Evolutionary conservation across 2,113 vertebrate genomes (phyloP), one percentile per base, ranked within the genome.

Genomic region (Epinephelus lanceolatus): DNA sequence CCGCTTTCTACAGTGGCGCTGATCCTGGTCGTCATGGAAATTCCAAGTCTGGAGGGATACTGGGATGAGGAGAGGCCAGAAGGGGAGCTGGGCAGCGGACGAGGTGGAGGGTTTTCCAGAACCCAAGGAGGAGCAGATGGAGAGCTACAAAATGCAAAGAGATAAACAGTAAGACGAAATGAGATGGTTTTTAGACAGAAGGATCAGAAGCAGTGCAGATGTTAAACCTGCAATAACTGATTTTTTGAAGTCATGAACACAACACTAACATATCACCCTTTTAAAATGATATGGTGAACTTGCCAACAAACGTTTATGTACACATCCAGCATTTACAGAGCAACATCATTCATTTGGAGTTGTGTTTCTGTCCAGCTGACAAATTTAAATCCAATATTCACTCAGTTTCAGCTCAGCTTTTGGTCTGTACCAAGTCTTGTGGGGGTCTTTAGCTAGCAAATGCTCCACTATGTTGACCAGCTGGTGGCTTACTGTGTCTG

Each of bases 1-100:
- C 96, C 96, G 2, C 95, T 95, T 27, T 96, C 96, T 67, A 96
- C 95, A 0, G 95, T 96, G 71, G 96, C 96, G 3, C 96, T 95
- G 81, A 97, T 97, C 84, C 96, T 95, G 85, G 91, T 96, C 0
- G 95, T 96, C 94, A 96, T 92, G 66, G 94, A 96, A 57, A 96
- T 92, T 71, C 94, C 95, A 53, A 94, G 94, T 49, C 95, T 91
- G 18, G 94, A 94, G 42, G 90, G 90, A 42, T 95, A 94, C 0
- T 63, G 91, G 0, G 77, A 82, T 1, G 94, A 94, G 75, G 94
- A 86, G 18, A 93, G 90, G 12, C 86, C 93, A 17, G 92, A 78
- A 0, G 93, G 88, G 53, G 94, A 94, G 86, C 93, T 86, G 1
- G 94, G 78, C 63, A 96, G 93, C 40, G 97, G 97, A 53, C 96